A percentile compares a stretch with the other conserved stretches of the same genome.
phyloP scores from a whole-genome alignment of 2,888 invertebrate genomes.

The Lasiommata megera region DNA sequence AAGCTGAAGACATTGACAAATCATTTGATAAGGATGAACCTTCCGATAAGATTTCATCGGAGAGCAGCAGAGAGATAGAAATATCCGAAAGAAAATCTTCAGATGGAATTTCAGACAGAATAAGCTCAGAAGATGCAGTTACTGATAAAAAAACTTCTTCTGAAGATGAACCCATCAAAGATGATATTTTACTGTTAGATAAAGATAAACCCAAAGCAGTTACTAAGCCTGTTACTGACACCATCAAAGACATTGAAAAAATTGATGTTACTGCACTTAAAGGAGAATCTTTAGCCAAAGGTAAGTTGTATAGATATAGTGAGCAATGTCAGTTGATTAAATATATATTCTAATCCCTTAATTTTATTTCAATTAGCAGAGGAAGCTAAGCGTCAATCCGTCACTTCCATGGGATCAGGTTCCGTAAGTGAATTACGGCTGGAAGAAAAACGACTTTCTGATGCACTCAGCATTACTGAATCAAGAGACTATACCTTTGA shows the following conservation, averaged over 20 bases:
- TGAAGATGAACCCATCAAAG: constrained; percentile 61
- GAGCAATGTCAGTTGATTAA: not conserved
- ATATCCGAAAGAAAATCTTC: constrained; percentile 76
- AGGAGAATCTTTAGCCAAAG: constrained; percentile 53
- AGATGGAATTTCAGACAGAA: constrained; percentile 74
- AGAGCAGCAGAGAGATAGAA: constrained; percentile 75
- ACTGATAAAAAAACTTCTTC: constrained; percentile 77
- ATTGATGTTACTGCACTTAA: constrained; percentile 44
- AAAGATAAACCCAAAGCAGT: constrained; percentile 43
- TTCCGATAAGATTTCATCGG: constrained; percentile 78
- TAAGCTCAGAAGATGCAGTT: constrained; percentile 77
- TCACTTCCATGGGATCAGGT: constrained; percentile 72
- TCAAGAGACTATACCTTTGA: constrained; percentile 78
- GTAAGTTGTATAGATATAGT: constrained; percentile 36
- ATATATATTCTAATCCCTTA: not conserved
- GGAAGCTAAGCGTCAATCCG: constrained; percentile 64
- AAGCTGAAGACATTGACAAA: constrained; percentile 70
- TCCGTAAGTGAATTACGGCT: constrained; percentile 67
- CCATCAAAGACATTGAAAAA: constrained; percentile 39
- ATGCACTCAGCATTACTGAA: constrained; percentile 75
- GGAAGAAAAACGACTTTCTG: constrained; percentile 73
- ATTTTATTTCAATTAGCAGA: constrained; percentile 45
- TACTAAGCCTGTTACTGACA: constrained; percentile 39
- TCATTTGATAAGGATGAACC: constrained; percentile 72
- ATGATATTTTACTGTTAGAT: constrained; percentile 38